Evolutionary conservation across 2,888 invertebrate species (phyloP).

Genomic region (Cheilosia grossa): DNA sequence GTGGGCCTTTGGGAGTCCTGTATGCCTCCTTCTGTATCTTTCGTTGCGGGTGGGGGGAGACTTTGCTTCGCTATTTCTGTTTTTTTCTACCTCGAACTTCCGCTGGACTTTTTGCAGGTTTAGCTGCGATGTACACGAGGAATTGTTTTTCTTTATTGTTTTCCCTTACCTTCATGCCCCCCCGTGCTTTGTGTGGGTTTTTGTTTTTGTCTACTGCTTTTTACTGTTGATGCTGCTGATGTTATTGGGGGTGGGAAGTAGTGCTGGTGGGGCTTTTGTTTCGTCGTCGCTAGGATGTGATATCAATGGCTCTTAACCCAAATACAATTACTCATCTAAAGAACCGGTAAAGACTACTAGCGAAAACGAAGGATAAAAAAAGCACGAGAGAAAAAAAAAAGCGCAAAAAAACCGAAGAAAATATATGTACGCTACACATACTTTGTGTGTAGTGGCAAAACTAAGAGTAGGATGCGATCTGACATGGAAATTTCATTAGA

Average conservation of each 20-base stretch:
- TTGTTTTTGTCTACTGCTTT: constrained; percentile 29
- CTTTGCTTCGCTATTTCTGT: constrained; percentile 25
- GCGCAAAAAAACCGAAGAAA: constrained; percentile 51
- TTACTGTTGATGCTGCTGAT: constrained; percentile 52
- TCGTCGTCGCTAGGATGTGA: constrained; percentile 73
- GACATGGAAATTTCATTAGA: constrained; percentile 75
- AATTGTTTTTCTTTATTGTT: constrained; percentile 41
- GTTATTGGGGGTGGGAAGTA: constrained; percentile 15
- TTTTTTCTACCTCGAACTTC: constrained; percentile 40
- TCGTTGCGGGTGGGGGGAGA: constrained; percentile 40
- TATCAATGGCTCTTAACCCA: constrained; percentile 78
- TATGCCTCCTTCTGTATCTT: constrained; percentile 70
- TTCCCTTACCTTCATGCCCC: constrained; percentile 33
- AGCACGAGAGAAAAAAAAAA: constrained; percentile 48
- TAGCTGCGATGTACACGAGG: constrained; percentile 45
- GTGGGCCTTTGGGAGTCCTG: constrained; percentile 50
- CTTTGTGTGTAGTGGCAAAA: constrained; percentile 39
- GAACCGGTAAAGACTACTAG: constrained; percentile 71
- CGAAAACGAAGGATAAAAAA: constrained; percentile 70
- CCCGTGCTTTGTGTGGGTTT: constrained; percentile 40
- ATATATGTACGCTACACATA: constrained; percentile 4
- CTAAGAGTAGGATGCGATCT: constrained; percentile 71
- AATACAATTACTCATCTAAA: constrained; percentile 77
- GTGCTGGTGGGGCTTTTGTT: constrained; percentile 64
- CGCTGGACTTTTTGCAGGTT: constrained; percentile 66